Conservation (phyloP, 2,888 invertebrate species). For the Serripes groenlandicus region DNA sequence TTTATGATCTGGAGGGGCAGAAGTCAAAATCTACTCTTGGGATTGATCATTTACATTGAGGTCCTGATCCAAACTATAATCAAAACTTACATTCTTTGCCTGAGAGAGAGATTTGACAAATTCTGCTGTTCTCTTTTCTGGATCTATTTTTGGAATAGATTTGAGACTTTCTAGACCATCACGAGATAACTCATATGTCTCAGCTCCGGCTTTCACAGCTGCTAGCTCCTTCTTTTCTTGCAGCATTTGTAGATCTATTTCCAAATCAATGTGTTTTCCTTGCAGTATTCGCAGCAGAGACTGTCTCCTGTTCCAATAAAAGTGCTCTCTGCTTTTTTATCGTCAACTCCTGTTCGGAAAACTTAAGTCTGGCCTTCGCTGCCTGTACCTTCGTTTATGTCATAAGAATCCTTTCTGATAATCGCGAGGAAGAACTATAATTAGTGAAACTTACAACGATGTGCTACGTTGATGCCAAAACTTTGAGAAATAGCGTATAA, state of each 20-base stretch:
- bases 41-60: no score
- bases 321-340: not conserved
- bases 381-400: conserved; percentile 4
- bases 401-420: not conserved
- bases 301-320: not conserved
- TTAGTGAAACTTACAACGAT: no score
- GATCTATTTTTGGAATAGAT: not conserved
- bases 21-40: no score
- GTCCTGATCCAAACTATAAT: no score
- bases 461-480: no score
- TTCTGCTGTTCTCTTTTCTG: not conserved
- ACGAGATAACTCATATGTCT: not conserved
- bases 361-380: not conserved
- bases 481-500: no score
- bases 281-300: not conserved
- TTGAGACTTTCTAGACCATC: not conserved
- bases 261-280: not conserved
- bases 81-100: no score
- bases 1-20: no score
- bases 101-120: not conserved
- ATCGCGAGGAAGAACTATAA: no score
- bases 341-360: not conserved
- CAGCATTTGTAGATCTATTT: not conserved
- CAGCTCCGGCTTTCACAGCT: not conserved
- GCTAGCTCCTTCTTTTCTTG: not conserved